These are phyloP conservation scores for Epiblema foenella DNA, from an alignment of 2,888 invertebrate species.

Conservation along the genomic window DNA sequence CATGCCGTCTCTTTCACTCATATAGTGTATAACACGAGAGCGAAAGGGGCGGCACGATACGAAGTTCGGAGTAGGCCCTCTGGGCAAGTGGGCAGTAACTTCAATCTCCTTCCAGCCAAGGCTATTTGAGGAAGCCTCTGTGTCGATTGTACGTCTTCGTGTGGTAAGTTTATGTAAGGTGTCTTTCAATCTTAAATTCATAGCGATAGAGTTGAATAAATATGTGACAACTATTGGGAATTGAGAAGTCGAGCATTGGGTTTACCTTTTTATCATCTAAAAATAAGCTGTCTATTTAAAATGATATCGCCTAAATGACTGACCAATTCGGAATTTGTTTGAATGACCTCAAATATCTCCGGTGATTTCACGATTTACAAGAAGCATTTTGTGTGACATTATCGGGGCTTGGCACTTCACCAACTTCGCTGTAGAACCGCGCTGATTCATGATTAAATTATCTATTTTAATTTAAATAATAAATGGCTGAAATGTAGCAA, in stretches of 20 bases:
- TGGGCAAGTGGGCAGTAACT: neutral
- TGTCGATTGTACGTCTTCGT: neutral
- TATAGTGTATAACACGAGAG: too few species aligned
- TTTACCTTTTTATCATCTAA: too few species aligned
- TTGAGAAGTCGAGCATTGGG: too few species aligned
- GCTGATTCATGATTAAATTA: slow-evolving; percentile 28
- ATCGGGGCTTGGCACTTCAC: slow-evolving; percentile 21
- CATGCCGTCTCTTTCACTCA: too few species aligned
- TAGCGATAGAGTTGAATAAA: too few species aligned
- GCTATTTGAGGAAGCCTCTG: neutral
- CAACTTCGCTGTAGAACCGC: slow-evolving; percentile 12
- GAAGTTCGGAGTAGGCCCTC: too few species aligned
- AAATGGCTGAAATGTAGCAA: neutral
- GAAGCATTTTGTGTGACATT: slow-evolving; percentile 16
- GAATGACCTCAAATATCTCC: slow-evolving; percentile 2
- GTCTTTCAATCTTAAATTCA: too few species aligned
- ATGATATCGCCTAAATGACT: too few species aligned
- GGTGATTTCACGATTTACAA: slow-evolving; percentile 23
- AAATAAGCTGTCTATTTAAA: too few species aligned
- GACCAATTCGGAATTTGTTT: neutral
- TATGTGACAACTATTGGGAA: too few species aligned
- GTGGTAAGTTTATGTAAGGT: neutral
- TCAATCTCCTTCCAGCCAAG: neutral
- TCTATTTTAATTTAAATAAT: slow-evolving; percentile 8
- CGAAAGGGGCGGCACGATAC: too few species aligned